Conservation (phyloP, 2,888 invertebrate genomes). For the Magallana nippona region DNA sequence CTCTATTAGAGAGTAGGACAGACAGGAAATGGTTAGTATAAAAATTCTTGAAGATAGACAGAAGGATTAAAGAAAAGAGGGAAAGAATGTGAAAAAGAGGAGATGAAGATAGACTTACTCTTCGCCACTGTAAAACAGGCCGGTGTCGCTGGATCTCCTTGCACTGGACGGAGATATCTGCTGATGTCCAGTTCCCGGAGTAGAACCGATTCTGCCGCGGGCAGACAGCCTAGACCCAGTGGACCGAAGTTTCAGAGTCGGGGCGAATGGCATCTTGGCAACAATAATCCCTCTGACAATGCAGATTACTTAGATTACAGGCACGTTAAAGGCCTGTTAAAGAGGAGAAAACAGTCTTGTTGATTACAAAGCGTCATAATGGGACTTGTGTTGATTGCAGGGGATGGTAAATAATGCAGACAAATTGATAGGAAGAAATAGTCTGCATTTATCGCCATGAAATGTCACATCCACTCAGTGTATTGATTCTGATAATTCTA, state of each 20-base stretch:
- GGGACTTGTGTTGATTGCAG: too few species aligned
- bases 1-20: neutral
- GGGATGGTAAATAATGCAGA: slow-evolving; percentile 8
- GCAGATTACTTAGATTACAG: neutral
- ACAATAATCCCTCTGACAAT: neutral
- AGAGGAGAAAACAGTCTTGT: slow-evolving; percentile 1
- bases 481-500: neutral
- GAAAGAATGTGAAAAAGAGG: too few species aligned
- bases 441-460: slow-evolving; percentile 13
- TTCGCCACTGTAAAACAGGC: neutral
- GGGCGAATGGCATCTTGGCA: neutral
- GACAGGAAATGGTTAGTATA: neutral
- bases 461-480: slow-evolving; percentile 3
- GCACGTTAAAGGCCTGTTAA: neutral
- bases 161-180: neutral
- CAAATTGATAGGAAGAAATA: slow-evolving; percentile 3
- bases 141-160: neutral
- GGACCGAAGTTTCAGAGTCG: slow-evolving; percentile 3
- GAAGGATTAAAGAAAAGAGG: neutral
- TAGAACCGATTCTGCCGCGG: neutral
- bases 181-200: neutral
- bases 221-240: slow-evolving; percentile 7
- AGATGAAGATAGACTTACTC: neutral
- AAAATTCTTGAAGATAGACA: neutral
- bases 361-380: neutral